A percentile compares a stretch with the other conserved stretches of the same genome.
These are phyloP conservation scores for Polydrusus pterygomalis DNA, from an alignment of 2,888 invertebrate species.

Conservation along the genomic window DNA sequence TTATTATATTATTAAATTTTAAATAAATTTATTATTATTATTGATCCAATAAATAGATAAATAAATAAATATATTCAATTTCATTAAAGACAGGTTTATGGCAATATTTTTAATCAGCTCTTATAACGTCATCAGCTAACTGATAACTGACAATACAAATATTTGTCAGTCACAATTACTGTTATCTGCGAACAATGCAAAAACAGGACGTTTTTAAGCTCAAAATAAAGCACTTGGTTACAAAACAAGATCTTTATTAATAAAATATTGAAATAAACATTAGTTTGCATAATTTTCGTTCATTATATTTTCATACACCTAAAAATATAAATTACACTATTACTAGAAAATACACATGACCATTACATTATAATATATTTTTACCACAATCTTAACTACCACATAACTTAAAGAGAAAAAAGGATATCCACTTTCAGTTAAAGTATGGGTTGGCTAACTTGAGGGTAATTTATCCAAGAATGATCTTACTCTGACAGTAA, in stretches of 20 bases:
- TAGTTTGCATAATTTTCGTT: not conserved
- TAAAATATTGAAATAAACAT: slow-evolving; percentile 22
- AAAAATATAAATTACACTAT: slow-evolving; percentile 10
- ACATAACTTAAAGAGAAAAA: not conserved
- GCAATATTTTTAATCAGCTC: too few relatives aligned
- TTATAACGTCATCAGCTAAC: too few relatives aligned
- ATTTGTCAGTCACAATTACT: not conserved
- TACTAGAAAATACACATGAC: slow-evolving; percentile 20
- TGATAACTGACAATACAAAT: slow-evolving; percentile 2
- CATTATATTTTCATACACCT: slow-evolving; percentile 8
- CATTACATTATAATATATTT: not conserved
- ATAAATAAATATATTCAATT: too few relatives aligned
- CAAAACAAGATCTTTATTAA: slow-evolving; percentile 27
- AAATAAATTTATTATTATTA: too few relatives aligned
- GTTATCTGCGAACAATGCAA: not conserved
- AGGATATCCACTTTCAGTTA: slow-evolving; percentile 12
- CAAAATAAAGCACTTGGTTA: slow-evolving; percentile 1
- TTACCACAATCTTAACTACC: slow-evolving; percentile 1
- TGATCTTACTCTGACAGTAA: not conserved
- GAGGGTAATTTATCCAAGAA: not conserved
- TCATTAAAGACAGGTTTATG: too few relatives aligned
- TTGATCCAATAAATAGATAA: too few relatives aligned
- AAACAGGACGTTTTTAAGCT: not conserved
- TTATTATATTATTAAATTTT: too few relatives aligned
- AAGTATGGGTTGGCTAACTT: not conserved